These are phyloP conservation scores for Andrena trimmerana DNA, from an alignment of 2,888 invertebrate genomes.

Conservation along the genomic window DNA sequence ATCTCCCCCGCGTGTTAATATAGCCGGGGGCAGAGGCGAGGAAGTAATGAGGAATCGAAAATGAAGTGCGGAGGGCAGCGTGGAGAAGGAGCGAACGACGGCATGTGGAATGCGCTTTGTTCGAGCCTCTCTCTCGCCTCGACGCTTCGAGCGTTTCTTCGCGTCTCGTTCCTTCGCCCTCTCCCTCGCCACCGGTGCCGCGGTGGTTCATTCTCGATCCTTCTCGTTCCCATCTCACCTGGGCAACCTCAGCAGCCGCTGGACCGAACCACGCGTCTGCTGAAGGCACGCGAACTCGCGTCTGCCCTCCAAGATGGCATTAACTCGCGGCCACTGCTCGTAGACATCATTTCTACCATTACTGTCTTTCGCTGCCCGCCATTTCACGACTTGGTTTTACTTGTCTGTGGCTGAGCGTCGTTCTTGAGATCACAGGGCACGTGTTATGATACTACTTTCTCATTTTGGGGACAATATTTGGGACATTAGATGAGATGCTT, in stretches of 20 bases:
- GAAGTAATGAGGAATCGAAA: slow-evolving; percentile 76
- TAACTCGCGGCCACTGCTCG: slow-evolving; percentile 51
- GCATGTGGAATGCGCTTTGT: slow-evolving; percentile 83
- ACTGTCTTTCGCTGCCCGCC: slow-evolving; percentile 14
- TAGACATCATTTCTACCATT: slow-evolving; percentile 33
- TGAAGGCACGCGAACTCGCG: slow-evolving; percentile 72
- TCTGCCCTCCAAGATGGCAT: slow-evolving; percentile 67
- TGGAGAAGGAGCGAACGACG: slow-evolving; percentile 81
- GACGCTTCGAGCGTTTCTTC: slow-evolving; percentile 62
- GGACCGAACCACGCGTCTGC: slow-evolving; percentile 59
- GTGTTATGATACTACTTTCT: not conserved
- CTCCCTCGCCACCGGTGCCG: slow-evolving; percentile 28
- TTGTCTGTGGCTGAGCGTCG: not conserved
- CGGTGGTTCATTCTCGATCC: slow-evolving; percentile 45
- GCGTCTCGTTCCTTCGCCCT: slow-evolving; percentile 61
- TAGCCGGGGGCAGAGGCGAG: slow-evolving; percentile 59
- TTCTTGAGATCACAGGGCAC: not conserved
- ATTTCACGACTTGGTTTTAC: slow-evolving; percentile 4
- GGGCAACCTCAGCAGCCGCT: slow-evolving; percentile 72
- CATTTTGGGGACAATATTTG: not conserved
- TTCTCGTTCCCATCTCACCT: slow-evolving; percentile 73
- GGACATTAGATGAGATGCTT: not conserved
- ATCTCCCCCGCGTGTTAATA: slow-evolving; percentile 40
- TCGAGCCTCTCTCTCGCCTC: slow-evolving; percentile 74
- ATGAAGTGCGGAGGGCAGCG: slow-evolving; percentile 72